A percentile compares a stretch with the other conserved stretches of the same genome.
Evolutionary conservation across 1,140 invertebrate species (phyloP).

Genomic region (Rhizoglyphus robini): DNA sequence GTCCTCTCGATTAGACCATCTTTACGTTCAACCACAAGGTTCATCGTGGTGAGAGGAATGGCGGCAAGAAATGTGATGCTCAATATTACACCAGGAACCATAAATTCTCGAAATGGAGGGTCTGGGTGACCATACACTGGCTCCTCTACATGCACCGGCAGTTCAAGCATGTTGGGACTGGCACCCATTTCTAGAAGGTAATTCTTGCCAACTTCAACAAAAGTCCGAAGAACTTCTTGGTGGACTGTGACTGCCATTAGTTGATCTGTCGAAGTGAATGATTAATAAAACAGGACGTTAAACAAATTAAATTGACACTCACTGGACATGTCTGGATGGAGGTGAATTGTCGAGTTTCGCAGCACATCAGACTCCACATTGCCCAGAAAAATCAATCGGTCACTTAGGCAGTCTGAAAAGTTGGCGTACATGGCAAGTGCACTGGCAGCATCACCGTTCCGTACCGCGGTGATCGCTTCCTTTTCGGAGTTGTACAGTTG

Average conservation of each 20-base stretch:
- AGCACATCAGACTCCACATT: constrained; percentile 21
- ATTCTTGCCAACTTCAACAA: constrained; percentile 24
- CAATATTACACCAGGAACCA: constrained; percentile 81
- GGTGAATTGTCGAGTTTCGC: constrained; percentile 27
- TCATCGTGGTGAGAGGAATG: constrained; percentile 79
- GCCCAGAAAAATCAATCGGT: constrained; percentile 15
- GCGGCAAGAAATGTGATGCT: constrained; percentile 94
- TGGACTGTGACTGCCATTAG: constrained; percentile 23
- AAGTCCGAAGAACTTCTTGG: constrained; percentile 20
- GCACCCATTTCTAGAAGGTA: constrained; percentile 20
- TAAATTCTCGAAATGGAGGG: constrained; percentile 88
- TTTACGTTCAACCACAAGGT: constrained; percentile 76
- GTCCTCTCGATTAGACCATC: constrained; percentile 73
- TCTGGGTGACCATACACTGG: constrained; percentile 72
- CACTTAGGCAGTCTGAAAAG: constrained; percentile 18
- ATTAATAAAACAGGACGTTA: neutral
- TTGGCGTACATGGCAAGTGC: constrained; percentile 21
- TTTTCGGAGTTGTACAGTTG: neutral
- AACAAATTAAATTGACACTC: constrained; percentile 17
- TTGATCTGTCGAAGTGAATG: constrained; percentile 18
- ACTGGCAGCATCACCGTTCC: constrained; percentile 19
- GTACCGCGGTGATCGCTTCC: constrained; percentile 13
- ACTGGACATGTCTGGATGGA: constrained; percentile 32
- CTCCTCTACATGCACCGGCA: constrained; percentile 39
- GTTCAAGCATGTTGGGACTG: constrained; percentile 19